Evolutionary conservation across 2,797 vertebrate species (phyloP), one percentile per base, ranked within the genome.

Genomic region (Chelidonichthys spinosus): DNA sequence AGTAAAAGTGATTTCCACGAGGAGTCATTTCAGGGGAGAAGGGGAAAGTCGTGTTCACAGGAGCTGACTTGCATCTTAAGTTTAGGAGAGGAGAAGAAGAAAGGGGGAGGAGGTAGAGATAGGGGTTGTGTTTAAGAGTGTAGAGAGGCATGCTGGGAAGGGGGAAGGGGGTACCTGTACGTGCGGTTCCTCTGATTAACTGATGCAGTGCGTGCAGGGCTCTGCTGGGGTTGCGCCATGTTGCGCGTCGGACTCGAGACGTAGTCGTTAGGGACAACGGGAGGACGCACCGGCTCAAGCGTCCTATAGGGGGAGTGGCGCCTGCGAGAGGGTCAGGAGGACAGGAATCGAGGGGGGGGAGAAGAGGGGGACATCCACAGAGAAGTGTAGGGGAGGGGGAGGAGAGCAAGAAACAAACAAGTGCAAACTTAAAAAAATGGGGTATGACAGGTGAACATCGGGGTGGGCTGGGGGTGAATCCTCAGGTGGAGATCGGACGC

Each of bases 121-220:
- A 25, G 56, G 63, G 85, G 76, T 75, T 63, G 77, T 71, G 76
- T 75, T 86, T 63, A 39, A 82, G 58, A 83, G 84, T 74, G 76
- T 80, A 85, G 46, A 87, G 81, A 90, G 83, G 80, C 84, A 92
- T 91, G 92, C 89, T 89, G 87, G 87, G 82, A 69, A 55, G 74
- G 46, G 73, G 79, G 69, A 59, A 58, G 46, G 83, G 91, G 94
- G 93, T 99, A 99, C 98, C 98, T 99, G 98, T 99, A 99, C 76
- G 98, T 99, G 96, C 98, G 98, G 94, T 95, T 99, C 97, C 98
- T 98, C 95, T 98, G 98, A 96, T 97, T 98, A 89, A 99, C 96
- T 72, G 98, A 98, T 92, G 97, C 96, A 90, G 96, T 97, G 95
- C 97, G 96, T 92, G 96, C 97, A 79, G 97, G 98, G 95, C 98